A percentile compares a stretch with the other conserved stretches of the same genome.
phyloP scores from a whole-genome alignment of 1,140 invertebrate species.

The Orchesella cincta region DNA sequence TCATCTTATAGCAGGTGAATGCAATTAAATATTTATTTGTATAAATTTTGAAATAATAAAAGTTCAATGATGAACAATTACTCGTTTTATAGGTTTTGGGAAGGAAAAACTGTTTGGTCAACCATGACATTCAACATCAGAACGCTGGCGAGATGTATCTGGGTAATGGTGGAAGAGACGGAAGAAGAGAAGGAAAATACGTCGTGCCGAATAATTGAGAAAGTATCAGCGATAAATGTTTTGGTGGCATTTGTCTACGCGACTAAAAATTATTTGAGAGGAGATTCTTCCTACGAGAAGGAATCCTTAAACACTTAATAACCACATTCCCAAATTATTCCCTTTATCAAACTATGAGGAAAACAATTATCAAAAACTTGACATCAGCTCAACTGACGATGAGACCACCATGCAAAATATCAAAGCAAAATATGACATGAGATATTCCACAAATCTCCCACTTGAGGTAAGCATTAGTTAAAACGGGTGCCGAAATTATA shows the following conservation, averaged over 20 bases:
- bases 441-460: slow-evolving; percentile 48
- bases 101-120: slow-evolving; percentile 46
- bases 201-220: slow-evolving; percentile 43
- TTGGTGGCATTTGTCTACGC: slow-evolving; percentile 47
- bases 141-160: slow-evolving; percentile 46
- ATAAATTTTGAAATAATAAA: neutral
- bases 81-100: slow-evolving; percentile 44
- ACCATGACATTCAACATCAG: slow-evolving; percentile 48
- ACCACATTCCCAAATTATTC: slow-evolving; percentile 43
- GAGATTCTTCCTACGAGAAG: slow-evolving; percentile 49
- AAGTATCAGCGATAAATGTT: slow-evolving; percentile 47
- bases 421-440: slow-evolving; percentile 45
- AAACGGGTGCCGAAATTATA: too few species aligned
- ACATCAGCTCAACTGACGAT: neutral
- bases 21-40: neutral
- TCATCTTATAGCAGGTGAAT: slow-evolving; percentile 45
- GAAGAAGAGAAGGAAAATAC: slow-evolving; percentile 31
- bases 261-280: slow-evolving; percentile 45
- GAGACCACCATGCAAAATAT: slow-evolving; percentile 32
- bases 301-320: slow-evolving; percentile 41
- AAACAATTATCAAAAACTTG: neutral
- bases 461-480: slow-evolving; percentile 41
- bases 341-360: slow-evolving; percentile 34
- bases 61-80: neutral
- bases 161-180: slow-evolving; percentile 44